Conservation (phyloP, 2,113 vertebrate species). For the Anas platyrhynchos region DNA sequence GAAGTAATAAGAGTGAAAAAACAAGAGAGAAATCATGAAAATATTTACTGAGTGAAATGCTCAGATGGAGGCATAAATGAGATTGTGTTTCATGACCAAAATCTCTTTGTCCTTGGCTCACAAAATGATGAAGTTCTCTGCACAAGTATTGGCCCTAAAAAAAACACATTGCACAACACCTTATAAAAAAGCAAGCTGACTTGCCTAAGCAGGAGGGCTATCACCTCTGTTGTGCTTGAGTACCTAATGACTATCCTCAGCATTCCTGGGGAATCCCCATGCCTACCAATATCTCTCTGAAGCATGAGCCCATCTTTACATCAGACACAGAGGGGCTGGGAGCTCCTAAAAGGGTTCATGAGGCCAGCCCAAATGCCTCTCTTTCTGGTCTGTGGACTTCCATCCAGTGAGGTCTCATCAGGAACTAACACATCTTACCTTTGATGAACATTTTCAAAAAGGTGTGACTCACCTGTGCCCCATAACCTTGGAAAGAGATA, state of each 20-base stretch:
- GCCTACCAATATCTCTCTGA: fast-evolving
- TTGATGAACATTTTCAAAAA: not conserved
- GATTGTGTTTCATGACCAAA: fast-evolving
- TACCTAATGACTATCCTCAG: not conserved
- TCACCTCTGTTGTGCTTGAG: not conserved
- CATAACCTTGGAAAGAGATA: not conserved
- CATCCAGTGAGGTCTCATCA: not conserved
- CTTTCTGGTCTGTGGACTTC: not conserved
- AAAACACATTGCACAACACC: not conserved
- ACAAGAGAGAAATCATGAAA: not conserved
- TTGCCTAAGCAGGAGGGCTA: not conserved
- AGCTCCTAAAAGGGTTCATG: not conserved
- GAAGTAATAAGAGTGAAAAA: not conserved
- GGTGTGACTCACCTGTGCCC: not conserved
- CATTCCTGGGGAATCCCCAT: fast-evolving
- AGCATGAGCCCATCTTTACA: not conserved
- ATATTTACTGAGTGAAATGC: not conserved
- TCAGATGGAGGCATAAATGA: not conserved
- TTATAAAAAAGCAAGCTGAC: not conserved
- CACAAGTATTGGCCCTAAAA: not conserved
- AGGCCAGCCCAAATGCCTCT: not conserved
- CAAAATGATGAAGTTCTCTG: not conserved
- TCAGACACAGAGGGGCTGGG: not conserved
- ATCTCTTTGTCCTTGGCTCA: not conserved
- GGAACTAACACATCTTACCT: not conserved